These are phyloP conservation scores for Meloe dianella DNA, from an alignment of 2,888 invertebrate genomes.

Conservation along the genomic window DNA sequence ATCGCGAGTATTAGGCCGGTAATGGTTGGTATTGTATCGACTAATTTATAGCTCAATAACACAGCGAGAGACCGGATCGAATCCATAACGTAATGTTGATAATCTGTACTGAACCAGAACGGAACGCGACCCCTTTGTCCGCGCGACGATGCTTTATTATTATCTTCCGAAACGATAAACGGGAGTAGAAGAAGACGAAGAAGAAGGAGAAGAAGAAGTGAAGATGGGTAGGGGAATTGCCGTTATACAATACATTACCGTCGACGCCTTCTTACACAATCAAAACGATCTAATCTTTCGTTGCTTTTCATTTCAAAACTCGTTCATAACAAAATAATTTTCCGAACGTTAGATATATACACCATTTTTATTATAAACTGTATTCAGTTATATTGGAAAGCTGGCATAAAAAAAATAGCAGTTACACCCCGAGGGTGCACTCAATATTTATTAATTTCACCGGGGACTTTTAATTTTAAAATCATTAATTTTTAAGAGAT, in stretches of 20 bases:
- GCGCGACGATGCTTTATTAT: slow-evolving; percentile 36
- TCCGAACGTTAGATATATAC: neutral
- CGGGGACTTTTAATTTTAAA: slow-evolving; percentile 3
- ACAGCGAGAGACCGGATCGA: slow-evolving; percentile 52
- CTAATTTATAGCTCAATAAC: slow-evolving; percentile 57
- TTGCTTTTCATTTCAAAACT: neutral
- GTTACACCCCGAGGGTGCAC: neutral
- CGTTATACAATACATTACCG: slow-evolving; percentile 3
- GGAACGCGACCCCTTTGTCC: slow-evolving; percentile 38
- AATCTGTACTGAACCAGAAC: slow-evolving; percentile 51
- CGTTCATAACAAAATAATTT: slow-evolving; percentile 10
- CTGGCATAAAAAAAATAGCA: neutral
- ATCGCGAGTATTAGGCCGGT: slow-evolving; percentile 48
- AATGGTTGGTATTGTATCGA: slow-evolving; percentile 55
- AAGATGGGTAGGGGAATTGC: neutral
- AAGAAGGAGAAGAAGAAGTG: neutral
- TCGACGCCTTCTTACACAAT: slow-evolving; percentile 13
- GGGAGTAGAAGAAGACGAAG: neutral
- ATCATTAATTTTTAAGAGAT: slow-evolving; percentile 9
- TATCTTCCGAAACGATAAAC: slow-evolving; percentile 36
- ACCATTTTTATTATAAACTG: neutral
- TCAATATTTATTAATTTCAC: slow-evolving; percentile 4
- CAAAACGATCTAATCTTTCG: slow-evolving; percentile 11
- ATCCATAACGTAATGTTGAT: slow-evolving; percentile 53
- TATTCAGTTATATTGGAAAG: neutral